These are phyloP conservation scores for Apostichopus parvimensis DNA, from an alignment of 35 echinoderm and acorn worm species.

Conservation along the genomic window DNA sequence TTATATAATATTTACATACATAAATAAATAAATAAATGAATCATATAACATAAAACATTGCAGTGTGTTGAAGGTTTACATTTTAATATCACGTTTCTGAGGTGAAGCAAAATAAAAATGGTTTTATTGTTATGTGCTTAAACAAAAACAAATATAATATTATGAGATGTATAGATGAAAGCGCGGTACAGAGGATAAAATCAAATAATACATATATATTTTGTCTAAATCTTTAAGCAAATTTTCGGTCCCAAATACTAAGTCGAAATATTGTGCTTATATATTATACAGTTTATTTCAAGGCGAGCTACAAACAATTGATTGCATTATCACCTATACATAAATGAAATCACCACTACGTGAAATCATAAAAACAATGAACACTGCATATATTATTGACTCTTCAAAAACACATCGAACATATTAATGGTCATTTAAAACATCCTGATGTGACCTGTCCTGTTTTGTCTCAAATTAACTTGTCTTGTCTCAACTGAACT, in stretches of 20 bases:
- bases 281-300: not conserved
- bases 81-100: not conserved
- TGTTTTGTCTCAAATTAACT: too few relatives aligned
- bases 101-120: not conserved
- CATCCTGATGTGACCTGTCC: too few relatives aligned
- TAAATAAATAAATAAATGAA: conserved; percentile 5
- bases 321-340: too few relatives aligned
- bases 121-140: not conserved
- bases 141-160: not conserved
- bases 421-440: too few relatives aligned
- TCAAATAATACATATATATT: not conserved
- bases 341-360: too few relatives aligned
- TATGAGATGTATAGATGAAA: not conserved
- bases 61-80: not conserved
- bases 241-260: too few relatives aligned
- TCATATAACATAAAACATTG: not conserved
- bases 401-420: too few relatives aligned
- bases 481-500: too few relatives aligned
- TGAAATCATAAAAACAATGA: too few relatives aligned
- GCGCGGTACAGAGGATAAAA: not conserved
- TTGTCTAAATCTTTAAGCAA: too few relatives aligned
- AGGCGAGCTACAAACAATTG: not conserved
- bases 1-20: conserved; percentile 12
- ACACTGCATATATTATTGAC: too few relatives aligned
- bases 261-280: not conserved